Evolutionary conservation across 2,888 invertebrate genomes (phyloP), one percentile per base, ranked within the genome.

Genomic region (Galerucella nymphaeae): DNA sequence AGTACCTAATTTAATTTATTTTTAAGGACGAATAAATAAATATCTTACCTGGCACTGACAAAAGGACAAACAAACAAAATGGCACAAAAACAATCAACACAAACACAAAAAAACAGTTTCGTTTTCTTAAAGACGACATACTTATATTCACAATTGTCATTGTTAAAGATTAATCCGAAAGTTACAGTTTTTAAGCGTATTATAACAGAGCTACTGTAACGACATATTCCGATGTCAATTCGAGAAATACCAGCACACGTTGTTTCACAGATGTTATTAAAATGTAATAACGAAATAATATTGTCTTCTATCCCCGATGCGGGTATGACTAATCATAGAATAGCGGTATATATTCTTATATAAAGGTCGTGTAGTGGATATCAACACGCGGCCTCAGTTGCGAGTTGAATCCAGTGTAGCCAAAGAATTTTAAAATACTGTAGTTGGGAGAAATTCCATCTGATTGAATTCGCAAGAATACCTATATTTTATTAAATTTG

Each of bases 61-160:
- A 85, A 71, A 89, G 83, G 42, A 89, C 86, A 81, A 89, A 87
- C 66, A 90, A 85, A 80, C 89, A 88, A 84, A 90, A 90, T 58
- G 90, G 90, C 77, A 90, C 86, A 83, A 90, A 87, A 78, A 90
- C 86, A 74, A 89, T 85, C 80, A 88, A 86, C 63, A 88, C 87
- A 75, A 90, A 86, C 80, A 89, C 87, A 78, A 90, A 83, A 82
- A 90, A 87, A 81, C 90, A 89, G 83, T 89, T 90, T 72, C 90
- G 88, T 80, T 90, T 88, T 79, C 90, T 86, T 76, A 89, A 83
- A 73, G 87, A 86, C 79, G 87, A 86, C 85, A 85, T 85, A 77
- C 83, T 83, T 75, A 85, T 80, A 66, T 80, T 84, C 74, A 83
- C 80, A 79, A 84, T 81, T 75, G 82, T 84, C 85, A 85, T 85